Base-by-base conservation (phyloP, 2,113 vertebrate genomes). In the Etheostoma spectabile region DNA sequence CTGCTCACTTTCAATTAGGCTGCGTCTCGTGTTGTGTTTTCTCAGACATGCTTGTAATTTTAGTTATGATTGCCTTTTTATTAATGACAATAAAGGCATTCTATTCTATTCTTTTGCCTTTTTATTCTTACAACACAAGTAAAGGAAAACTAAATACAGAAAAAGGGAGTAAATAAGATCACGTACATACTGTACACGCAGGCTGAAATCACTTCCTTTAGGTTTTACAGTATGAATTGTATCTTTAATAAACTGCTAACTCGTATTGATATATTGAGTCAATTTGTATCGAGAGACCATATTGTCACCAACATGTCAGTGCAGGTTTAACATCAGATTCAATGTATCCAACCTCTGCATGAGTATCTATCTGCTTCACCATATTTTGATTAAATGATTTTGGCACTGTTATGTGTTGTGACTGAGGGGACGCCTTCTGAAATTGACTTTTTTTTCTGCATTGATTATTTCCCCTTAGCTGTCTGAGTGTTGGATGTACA, bases 31-130 rank as follows among this genome's bases (percentile, higher is more conserved):
- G 15, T 22, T 55, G 55, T 33, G n/a, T 83, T 82, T 74, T 53
- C 24, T 75, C 42, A 57, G 24, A 79, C 38, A 49, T 38, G 63
- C 27, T 70, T 79, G 82, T 56, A n/a, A 76, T 87, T 80, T 83
- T 56, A 53, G 48, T 14, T 51, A 3, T 66, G 48, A 51, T 55
- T 78, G 77, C 55, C 2, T 27, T n/a, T n/a, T n/a, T n/a, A n/a
- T n/a, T n/a, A n/a, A n/a, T n/a, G n/a, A n/a, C n/a, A n/a, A n/a
- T n/a, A n/a, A n/a, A n/a, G n/a, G n/a, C n/a, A n/a, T n/a, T n/a
- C n/a, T n/a, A n/a, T n/a, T n/a, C n/a, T n/a, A n/a, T n/a, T n/a
- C n/a, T n/a, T 45, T 8, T 15, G 2, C 53, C 19, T 42, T 24
- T 6, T 68, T 12, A 35, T 38, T 33, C 24, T 24, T 5, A 35